These are phyloP conservation scores for Shinisaurus crocodilurus DNA, from an alignment of 2,113 vertebrate genomes.

Conservation along the genomic window DNA sequence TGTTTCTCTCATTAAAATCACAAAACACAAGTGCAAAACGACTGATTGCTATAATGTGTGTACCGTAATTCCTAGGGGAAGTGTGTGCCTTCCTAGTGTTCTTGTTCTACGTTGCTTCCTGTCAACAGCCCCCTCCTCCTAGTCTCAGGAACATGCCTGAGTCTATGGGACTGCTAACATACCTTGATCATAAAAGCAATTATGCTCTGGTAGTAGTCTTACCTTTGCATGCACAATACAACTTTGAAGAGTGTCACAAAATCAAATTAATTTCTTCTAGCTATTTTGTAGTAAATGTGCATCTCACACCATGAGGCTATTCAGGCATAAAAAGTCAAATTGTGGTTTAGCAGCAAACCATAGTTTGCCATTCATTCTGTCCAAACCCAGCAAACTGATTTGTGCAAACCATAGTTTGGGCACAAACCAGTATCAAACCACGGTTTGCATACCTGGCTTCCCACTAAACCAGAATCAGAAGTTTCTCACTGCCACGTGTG, in stretches of 20 bases:
- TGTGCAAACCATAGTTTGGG: not conserved
- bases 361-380: not conserved
- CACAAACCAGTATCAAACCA: not conserved
- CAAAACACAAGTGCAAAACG: not conserved
- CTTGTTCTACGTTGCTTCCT: not conserved
- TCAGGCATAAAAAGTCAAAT: not conserved
- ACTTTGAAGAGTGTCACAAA: not conserved
- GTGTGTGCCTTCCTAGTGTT: not conserved
- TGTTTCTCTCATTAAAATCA: conserved; percentile 1
- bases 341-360: not conserved
- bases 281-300: not conserved
- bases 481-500: not conserved
- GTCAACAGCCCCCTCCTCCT: not conserved
- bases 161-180: too few species aligned
- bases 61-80: not conserved
- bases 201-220: not conserved
- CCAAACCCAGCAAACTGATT: not conserved
- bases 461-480: too few species aligned
- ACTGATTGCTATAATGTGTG: not conserved
- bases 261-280: not conserved
- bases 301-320: not conserved
- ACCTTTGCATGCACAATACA: not conserved
- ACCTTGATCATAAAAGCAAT: not conserved
- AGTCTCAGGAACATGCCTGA: too few species aligned
- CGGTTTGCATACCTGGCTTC: not conserved